Base-by-base conservation (phyloP, 37 sponge, comb jelly and placozoan genomes). In the Halisarca cf. caerulea region DNA sequence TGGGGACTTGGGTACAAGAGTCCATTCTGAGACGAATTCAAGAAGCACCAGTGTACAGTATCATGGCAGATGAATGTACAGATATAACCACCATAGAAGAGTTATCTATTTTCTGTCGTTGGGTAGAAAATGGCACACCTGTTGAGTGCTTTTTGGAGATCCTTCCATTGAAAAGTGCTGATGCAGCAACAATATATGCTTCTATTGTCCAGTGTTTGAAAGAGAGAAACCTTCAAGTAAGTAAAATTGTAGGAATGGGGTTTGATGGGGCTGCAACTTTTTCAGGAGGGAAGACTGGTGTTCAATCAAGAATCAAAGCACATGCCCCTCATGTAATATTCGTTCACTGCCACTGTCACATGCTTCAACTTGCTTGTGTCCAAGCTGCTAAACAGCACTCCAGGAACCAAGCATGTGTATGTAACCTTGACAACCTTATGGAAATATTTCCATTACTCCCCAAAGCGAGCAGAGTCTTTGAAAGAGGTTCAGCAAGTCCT, bases 51-150 rank as follows among this genome's bases (percentile, higher is more conserved):
- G 58, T 78, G 64, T 91, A 61, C 57, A 84, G 88, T 36, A 66
- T 88, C 54, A 69, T 91, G 66, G 92, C 88, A 80, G 85, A 91
- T 84, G 92, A 91, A 44, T 84, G 92, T 57, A 87, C 83, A 64
- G 88, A 91, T 58, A 69, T 91, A 72, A 32, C 88, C 66, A 91
- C 85, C 57, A 71, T 91, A 43, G 92, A 91, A 66, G 92, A 91
- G 83, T 38, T 91, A 59, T 87, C 88, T 32, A n/a, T n/a, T n/a
- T n/a, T n/a, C n/a, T n/a, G n/a, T n/a, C n/a, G n/a, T 34, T 91
- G 85, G 88, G 92, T 78, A 55, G 86, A 91, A 78, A 73, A 88
- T 91, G 92, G 92, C 9, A n/a, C n/a, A n/a, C 9, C 68, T 34
- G 68, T 17, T 66, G 68, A 34, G n/a, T 66, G 7, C 33, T 32